Conservation (phyloP, 2,113 vertebrate species). For the Ramphastos sulfuratus region DNA sequence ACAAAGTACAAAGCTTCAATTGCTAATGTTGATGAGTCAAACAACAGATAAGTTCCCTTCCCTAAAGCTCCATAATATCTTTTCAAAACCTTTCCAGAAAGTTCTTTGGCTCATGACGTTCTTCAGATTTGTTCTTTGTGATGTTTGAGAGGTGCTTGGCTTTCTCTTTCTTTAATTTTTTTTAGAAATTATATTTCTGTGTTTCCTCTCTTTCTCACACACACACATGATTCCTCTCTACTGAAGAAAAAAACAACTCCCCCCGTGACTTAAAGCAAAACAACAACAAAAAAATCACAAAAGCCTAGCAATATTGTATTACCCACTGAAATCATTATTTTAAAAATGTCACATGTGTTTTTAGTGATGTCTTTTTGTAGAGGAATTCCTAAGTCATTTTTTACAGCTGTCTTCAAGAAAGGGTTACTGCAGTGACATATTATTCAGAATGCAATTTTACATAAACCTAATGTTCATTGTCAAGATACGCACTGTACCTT, state of each 20-base stretch:
- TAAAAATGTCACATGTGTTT: no score
- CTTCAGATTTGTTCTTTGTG: neutral
- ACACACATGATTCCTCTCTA: neutral
- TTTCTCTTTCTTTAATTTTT: neutral
- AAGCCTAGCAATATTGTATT: accelerated
- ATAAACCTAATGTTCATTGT: neutral
- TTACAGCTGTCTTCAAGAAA: neutral
- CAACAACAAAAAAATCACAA: neutral
- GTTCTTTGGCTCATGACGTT: neutral
- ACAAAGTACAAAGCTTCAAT: neutral
- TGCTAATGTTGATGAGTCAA: neutral
- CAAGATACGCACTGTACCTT: accelerated
- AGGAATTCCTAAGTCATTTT: neutral
- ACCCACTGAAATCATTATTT: no score
- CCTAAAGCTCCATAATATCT: neutral
- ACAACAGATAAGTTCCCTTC: neutral
- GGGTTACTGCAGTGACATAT: neutral
- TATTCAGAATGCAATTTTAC: neutral
- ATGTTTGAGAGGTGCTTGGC: accelerated
- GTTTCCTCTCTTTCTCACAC: neutral
- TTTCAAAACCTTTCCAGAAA: neutral
- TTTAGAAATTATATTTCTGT: neutral
- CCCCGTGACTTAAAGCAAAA: neutral
- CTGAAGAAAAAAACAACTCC: neutral
- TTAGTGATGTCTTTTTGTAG: neutral